Conservation (phyloP, 2,797 vertebrate species). For the Chelidonichthys spinosus region DNA sequence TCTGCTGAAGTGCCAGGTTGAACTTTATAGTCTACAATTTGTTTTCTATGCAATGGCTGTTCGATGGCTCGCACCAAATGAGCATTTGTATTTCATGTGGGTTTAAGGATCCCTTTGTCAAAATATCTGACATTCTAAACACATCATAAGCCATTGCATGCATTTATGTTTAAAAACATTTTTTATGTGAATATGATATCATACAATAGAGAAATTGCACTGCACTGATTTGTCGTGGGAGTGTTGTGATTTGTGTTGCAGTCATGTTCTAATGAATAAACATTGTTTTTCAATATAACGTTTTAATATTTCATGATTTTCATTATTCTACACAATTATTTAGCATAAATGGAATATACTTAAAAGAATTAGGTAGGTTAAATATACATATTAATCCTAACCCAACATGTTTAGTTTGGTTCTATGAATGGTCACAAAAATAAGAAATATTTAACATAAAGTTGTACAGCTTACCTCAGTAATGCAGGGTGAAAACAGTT, state of each 20-base stretch:
- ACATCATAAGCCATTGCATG: constrained; percentile 61
- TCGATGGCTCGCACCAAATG: constrained; percentile 34
- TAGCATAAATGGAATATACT: not conserved
- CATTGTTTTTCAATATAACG: constrained; percentile 29
- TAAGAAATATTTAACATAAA: not conserved
- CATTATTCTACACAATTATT: not conserved
- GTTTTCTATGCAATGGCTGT: constrained; percentile 34
- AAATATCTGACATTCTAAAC: constrained; percentile 35
- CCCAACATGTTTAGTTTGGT: not conserved
- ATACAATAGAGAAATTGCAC: constrained; percentile 35
- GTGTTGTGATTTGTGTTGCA: constrained; percentile 36
- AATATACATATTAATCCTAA: not conserved
- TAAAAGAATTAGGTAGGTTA: not conserved
- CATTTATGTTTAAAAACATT: constrained; percentile 33
- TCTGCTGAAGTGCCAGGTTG: constrained; percentile 14
- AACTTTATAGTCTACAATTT: constrained; percentile 28
- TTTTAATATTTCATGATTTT: not conserved
- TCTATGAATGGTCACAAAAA: not conserved
- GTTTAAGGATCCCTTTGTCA: constrained; percentile 33
- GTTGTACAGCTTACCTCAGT: too few relatives aligned
- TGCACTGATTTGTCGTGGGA: constrained; percentile 68
- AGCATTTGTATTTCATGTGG: constrained; percentile 45
- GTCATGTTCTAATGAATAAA: constrained; percentile 53
- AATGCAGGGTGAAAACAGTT: too few relatives aligned
- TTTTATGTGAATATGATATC: constrained; percentile 41